Conservation (phyloP, 1,140 invertebrate genomes). For the Globodera ellingtonae region DNA sequence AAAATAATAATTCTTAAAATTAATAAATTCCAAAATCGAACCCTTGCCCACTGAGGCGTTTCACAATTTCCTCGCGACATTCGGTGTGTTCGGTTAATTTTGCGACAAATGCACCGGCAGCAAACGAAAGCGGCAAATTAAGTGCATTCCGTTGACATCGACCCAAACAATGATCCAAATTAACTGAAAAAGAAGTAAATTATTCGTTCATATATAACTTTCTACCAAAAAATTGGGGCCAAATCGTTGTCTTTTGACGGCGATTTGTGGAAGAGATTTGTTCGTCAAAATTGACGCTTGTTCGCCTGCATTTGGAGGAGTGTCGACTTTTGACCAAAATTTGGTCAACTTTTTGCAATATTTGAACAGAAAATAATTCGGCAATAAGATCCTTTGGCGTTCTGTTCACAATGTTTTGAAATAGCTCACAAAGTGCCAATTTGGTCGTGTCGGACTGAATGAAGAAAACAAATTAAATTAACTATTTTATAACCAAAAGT, state of each 20-base stretch:
- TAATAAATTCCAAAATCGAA: not conserved
- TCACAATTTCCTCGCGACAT: not conserved
- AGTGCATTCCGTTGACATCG: constrained; percentile 1
- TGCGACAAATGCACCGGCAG: constrained; percentile 10
- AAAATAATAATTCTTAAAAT: not conserved
- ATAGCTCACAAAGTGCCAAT: constrained; percentile 24
- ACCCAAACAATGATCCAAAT: constrained; percentile 9
- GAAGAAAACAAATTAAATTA: not conserved
- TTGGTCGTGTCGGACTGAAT: not conserved
- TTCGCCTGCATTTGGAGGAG: not conserved
- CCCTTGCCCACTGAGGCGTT: not conserved
- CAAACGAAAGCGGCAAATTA: constrained; percentile 8
- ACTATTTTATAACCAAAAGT: not conserved
- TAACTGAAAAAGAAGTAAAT: constrained; percentile 5
- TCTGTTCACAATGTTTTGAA: not conserved
- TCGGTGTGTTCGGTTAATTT: not conserved
- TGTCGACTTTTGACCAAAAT: not conserved
- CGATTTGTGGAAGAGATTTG: not conserved
- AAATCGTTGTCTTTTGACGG: not conserved
- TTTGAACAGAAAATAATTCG: constrained; percentile 2
- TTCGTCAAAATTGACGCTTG: not conserved
- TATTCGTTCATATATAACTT: not conserved
- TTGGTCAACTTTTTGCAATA: not conserved
- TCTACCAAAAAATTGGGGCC: constrained; percentile 6
- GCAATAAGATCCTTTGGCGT: not conserved